Base-by-base conservation (phyloP, 2,113 vertebrate species). In the Triplophysa siluroides region DNA sequence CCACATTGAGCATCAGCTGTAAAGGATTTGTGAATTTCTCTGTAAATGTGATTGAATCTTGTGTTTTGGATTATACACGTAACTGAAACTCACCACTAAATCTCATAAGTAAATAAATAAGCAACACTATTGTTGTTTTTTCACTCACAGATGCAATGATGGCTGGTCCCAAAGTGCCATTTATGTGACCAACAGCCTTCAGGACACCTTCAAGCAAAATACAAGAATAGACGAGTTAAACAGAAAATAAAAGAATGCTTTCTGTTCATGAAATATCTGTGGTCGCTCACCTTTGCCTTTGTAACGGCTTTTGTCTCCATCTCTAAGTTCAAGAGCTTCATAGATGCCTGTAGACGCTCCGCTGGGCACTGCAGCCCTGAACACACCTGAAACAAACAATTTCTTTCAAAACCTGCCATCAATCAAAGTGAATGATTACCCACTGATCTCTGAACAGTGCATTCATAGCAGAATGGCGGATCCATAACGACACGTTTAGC, bases 181-280 rank as follows among this genome's bases (percentile, higher is more conserved):
- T 98, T 92, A 98, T 96, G 91, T 98, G 96, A 38, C 95, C 95
- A 80, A 98, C 95, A 16, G 97, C 97, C 90, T 97, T 96, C 83
- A 97, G 88, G 38, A 93, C 92, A 75, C 88, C 88, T 88, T 72
- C 24, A 56, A 80, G 24, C 74, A 33, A 24, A 50, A 68, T 7
- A 58, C 60, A 50, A 58, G 2, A 50, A 33, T 23, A 62, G 1
- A 38, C n/a, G 16, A 33, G 9, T 12, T 1, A 26, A 67, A 24
- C 47, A 19, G 26, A 38, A 43, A 41, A 66, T 52, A 21, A 41
- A 72, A 41, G 3, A 47, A 41, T 9, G 2, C 6, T 60, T 19
- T 23, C 4, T n/a, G 41, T 12, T 70, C 5, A 19, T 73, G 11
- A 8, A 24, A 23, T 3, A 4, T 3, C 8, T 11, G 4, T 43